Evolutionary conservation across 2,113 vertebrate genomes (phyloP).

Genomic region (Erythrocebus patas): DNA sequence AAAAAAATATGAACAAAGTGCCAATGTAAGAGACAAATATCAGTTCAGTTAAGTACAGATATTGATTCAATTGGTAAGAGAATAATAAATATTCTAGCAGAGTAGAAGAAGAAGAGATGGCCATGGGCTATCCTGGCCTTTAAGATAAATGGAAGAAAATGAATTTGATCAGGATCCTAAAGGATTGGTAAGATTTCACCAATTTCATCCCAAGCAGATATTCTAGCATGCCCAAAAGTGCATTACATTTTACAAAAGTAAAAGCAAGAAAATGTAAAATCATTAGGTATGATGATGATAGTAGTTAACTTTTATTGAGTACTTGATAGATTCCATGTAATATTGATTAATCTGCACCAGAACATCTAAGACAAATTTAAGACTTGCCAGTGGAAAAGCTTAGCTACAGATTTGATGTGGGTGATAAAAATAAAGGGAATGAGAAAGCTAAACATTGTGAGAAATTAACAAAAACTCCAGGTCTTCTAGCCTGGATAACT

Average conservation of each 20-base stretch:
- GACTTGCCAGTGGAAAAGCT: neutral
- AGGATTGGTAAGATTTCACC: neutral
- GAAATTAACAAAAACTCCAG: neutral
- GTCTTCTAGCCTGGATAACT: neutral
- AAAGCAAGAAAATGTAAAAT: neutral
- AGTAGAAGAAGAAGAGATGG: neutral
- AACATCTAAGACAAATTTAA: neutral
- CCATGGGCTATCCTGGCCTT: neutral
- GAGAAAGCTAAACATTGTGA: neutral
- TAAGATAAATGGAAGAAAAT: neutral
- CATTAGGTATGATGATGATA: neutral
- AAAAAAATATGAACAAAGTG: neutral
- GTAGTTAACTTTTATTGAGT: neutral
- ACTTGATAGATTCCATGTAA: neutral
- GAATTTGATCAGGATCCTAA: neutral
- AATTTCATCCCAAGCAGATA: neutral
- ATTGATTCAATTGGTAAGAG: neutral
- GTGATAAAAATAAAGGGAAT: neutral
- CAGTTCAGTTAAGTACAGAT: neutral
- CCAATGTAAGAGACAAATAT: neutral
- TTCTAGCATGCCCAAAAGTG: neutral
- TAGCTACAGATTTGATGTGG: neutral
- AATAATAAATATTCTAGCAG: neutral
- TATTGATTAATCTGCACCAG: neutral
- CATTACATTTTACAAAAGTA: neutral